Conservation (phyloP, 2,888 invertebrate species). For the Microdon myrmicae region DNA sequence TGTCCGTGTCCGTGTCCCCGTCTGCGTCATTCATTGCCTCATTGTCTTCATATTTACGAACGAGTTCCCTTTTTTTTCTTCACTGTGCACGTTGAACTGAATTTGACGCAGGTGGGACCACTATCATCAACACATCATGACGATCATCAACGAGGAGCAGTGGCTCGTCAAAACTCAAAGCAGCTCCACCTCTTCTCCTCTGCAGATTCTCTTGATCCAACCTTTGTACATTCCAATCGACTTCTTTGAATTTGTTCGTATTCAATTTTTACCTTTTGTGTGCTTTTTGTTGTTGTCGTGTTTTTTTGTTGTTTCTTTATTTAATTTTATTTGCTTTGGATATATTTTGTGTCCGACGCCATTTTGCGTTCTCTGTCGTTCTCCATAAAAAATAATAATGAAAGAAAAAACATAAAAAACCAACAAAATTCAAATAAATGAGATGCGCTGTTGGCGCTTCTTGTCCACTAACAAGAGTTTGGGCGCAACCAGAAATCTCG, state of each 20-base stretch:
- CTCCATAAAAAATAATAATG: too few relatives aligned
- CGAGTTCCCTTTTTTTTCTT: too few relatives aligned
- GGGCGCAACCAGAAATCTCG: not conserved
- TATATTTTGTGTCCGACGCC: too few relatives aligned
- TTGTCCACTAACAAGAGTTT: constrained; percentile 2
- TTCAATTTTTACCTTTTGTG: not conserved
- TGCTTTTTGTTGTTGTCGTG: not conserved
- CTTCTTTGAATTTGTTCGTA: constrained; percentile 6
- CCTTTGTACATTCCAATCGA: constrained; percentile 8
- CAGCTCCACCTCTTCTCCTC: constrained; percentile 6
- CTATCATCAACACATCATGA: constrained; percentile 23
- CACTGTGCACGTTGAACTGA: constrained; percentile 1
- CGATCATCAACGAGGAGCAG: constrained; percentile 3
- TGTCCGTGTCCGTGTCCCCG: not conserved
- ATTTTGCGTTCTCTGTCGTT: constrained; percentile 12
- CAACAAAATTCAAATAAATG: constrained; percentile 13
- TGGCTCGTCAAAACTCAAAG: not conserved
- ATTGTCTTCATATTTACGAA: too few relatives aligned
- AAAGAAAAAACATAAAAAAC: too few relatives aligned
- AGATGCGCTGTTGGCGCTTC: constrained; percentile 12
- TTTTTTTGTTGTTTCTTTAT: constrained; percentile 5
- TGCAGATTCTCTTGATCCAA: not conserved
- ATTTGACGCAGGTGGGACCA: constrained; percentile 19
- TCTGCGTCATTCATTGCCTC: not conserved
- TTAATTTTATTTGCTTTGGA: too few relatives aligned